Evolutionary conservation across 2,888 invertebrate species (phyloP), one percentile per base, ranked within the genome.

Genomic region (Sepioteuthis lessoniana): DNA sequence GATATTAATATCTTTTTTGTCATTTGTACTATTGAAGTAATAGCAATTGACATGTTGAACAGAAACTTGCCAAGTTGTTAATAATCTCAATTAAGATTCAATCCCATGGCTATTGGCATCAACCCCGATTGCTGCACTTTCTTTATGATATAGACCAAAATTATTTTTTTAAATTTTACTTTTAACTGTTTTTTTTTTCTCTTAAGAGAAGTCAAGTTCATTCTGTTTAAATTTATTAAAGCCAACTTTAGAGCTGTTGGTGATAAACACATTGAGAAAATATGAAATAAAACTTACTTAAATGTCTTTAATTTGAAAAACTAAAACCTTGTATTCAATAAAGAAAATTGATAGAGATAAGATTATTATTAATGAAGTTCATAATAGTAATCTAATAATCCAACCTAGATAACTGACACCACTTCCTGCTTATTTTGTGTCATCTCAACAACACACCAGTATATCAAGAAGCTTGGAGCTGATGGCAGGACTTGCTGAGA

Each of bases 61-160:
- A 76, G 76, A 76, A n/a, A 76, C 76, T 76, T 76, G 31, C n/a
- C 31, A 76, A 76, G 13, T 76, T 76, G 76, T 76, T 76, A 76
- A 76, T 76, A 10, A n/a, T 76, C 76, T 76, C 76, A 76, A 76
- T 76, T 76, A n/a, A 76, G 76, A 16, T 76, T 76, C n/a, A n/a
- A 76, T 76, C 76, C n/a, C 76, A 76, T n/a, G 76, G n/a, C n/a
- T n/a, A 31, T 92, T 38, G 31, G 47, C 91, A 92, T 47, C 91
- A n/a, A 92, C 91, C 91, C 91, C 46, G 47, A 42, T 92, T 92
- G 46, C 91, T 92, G 91, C 91, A 92, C 91, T 92, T 92, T 92
- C 91, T 38, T 92, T 92, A 92, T 47, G n/a, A 19, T 47, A 92
- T 47, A 31, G 28, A 46, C 91, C 47, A 92, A 92, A 47, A 0